Percentiles rank a stretch among this genome's conserved stretches.
Evolutionary conservation across 2,888 invertebrate species (phyloP).

Genomic region (Melinopterus prodromus): DNA sequence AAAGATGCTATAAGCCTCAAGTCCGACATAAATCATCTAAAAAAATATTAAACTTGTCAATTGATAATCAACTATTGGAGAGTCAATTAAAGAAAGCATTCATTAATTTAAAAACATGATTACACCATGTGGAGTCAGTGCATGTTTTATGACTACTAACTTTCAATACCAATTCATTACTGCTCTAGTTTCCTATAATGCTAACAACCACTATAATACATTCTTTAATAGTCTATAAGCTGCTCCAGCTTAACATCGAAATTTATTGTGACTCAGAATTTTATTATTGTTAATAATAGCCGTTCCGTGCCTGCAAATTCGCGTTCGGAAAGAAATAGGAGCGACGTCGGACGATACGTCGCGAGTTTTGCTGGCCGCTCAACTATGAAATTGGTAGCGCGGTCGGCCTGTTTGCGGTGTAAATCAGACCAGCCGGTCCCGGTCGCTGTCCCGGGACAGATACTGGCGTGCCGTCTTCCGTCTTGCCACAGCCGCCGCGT

Average conservation of each 20-base stretch:
- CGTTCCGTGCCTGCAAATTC: not conserved
- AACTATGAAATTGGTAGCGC: not conserved
- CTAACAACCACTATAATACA: not conserved
- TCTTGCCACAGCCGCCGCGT: not conserved
- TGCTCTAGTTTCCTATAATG: too few relatives aligned
- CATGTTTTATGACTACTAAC: too few relatives aligned
- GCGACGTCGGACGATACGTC: not conserved
- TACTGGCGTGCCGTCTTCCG: not conserved
- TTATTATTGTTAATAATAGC: not conserved
- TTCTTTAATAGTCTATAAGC: not conserved
- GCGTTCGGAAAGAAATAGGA: not conserved
- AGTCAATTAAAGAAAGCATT: too few relatives aligned
- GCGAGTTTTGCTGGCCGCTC: not conserved
- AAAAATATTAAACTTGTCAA: too few relatives aligned
- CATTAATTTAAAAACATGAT: too few relatives aligned
- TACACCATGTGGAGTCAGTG: too few relatives aligned
- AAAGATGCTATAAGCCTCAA: too few relatives aligned
- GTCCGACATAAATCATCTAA: too few relatives aligned
- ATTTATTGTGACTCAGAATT: not conserved
- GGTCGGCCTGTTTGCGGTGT: constrained; percentile 4
- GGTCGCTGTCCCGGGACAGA: not conserved
- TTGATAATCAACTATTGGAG: too few relatives aligned
- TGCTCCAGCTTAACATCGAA: not conserved
- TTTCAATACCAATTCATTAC: too few relatives aligned
- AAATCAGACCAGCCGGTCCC: not conserved